Conservation (phyloP, 2,888 invertebrate genomes). For the Athalia rosae region DNA sequence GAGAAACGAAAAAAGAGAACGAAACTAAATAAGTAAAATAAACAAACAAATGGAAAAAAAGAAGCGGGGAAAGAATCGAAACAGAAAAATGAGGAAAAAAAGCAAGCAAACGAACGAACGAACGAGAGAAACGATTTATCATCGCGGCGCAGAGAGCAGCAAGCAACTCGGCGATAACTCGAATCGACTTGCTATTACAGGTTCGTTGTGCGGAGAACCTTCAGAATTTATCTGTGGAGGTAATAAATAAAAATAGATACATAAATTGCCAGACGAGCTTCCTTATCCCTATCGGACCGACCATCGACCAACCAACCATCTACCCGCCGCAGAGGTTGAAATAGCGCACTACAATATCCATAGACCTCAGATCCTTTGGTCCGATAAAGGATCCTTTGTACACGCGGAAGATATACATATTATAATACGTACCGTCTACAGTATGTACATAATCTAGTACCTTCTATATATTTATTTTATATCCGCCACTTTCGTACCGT, state of each 20-base stretch:
- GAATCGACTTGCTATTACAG: slow-evolving; percentile 35
- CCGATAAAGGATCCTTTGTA: slow-evolving; percentile 41
- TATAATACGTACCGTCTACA: neutral
- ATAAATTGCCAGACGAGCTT: slow-evolving; percentile 39
- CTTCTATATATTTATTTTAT: slow-evolving; percentile 39
- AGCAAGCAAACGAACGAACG: neutral
- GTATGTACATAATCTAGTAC: slow-evolving; percentile 22
- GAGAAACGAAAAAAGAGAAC: neutral
- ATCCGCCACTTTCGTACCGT: slow-evolving; percentile 19
- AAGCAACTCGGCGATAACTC: slow-evolving; percentile 25
- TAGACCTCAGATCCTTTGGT: slow-evolving; percentile 34
- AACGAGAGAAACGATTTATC: slow-evolving; percentile 37
- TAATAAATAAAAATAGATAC: slow-evolving; percentile 45
- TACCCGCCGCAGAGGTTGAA: slow-evolving; percentile 33
- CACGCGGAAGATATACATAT: slow-evolving; percentile 4
- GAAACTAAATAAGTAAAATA: neutral
- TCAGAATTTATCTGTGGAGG: slow-evolving; percentile 36
- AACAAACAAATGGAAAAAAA: neutral
- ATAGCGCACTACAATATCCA: slow-evolving; percentile 28
- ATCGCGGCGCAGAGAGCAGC: neutral
- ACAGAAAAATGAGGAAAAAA: neutral
- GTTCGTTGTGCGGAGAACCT: neutral
- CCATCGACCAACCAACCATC: slow-evolving; percentile 7
- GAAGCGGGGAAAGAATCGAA: neutral
- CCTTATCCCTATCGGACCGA: slow-evolving; percentile 31